A percentile compares a stretch with the other conserved stretches of the same genome.
Evolutionary conservation across 2,113 vertebrate genomes (phyloP).

Genomic region (Aplodontia rufa): DNA sequence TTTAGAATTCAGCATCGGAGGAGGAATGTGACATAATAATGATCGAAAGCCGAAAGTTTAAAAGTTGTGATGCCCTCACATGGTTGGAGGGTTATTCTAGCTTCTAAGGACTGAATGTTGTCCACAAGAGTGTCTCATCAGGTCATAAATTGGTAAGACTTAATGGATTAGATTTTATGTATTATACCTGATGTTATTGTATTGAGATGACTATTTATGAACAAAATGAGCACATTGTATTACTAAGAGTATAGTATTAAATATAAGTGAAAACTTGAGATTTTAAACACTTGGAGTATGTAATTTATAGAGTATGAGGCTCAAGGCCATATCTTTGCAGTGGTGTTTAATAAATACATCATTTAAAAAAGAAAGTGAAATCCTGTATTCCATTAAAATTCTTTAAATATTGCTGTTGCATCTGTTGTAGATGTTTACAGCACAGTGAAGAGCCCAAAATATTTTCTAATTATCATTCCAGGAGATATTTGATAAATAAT

Average conservation of each 20-base stretch:
- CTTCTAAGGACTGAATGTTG: conserved; percentile 83
- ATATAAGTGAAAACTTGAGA: conserved; percentile 69
- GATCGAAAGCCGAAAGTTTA: conserved; percentile 82
- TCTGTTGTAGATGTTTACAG: conserved; percentile 20
- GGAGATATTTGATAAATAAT: conserved; percentile 52
- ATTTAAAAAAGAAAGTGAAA: conserved; percentile 65
- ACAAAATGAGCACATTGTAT: conserved; percentile 76
- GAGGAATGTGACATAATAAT: conserved; percentile 83
- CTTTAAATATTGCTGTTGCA: conserved; percentile 51
- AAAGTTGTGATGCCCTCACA: conserved; percentile 83
- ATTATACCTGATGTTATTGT: conserved; percentile 82
- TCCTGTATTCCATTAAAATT: conserved; percentile 30
- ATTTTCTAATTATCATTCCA: conserved; percentile 19
- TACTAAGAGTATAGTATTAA: conserved; percentile 70
- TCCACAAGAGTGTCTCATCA: conserved; percentile 83
- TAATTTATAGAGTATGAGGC: conserved; percentile 62
- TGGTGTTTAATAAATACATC: conserved; percentile 63
- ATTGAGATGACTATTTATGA: conserved; percentile 81
- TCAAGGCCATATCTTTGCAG: conserved; percentile 53
- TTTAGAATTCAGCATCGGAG: conserved; percentile 84
- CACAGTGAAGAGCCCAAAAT: conserved; percentile 28
- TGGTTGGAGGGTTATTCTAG: conserved; percentile 83
- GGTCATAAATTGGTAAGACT: conserved; percentile 84
- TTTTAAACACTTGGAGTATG: conserved; percentile 71
- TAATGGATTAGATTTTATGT: conserved; percentile 83